Evolutionary conservation across 2,797 vertebrate genomes (phyloP), one percentile per base, ranked within the genome.

Genomic region (Diplodus puntazzo): DNA sequence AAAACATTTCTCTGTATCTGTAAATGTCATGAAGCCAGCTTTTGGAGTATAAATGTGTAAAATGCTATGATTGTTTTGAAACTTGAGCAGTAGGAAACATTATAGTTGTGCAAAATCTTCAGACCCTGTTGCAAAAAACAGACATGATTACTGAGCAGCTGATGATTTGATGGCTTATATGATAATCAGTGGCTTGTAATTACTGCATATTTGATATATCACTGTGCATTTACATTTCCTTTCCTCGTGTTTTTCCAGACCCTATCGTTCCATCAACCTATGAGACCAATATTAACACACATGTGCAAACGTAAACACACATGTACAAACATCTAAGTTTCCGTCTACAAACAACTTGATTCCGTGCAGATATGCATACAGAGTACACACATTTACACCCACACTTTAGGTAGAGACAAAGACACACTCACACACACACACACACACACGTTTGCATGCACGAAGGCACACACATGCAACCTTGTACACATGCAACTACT

Each of bases 121-220:
- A 87, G 81, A 92, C 85, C 88, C 84, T 93, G 87, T 93, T 88
- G 88, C 90, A 93, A 57, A 93, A 57, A 39, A 94, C 83, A 87
- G 89, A 91, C 53, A 70, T 72, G 88, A 83, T 92, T 91, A 92
- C 81, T 89, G 88, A 92, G 86, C 85, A 89, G 89, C 92, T 88
- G 91, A 88, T 87, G 85, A 85, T 74, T 91, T 83, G 79, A 90
- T 83, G 89, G 90, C 85, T 92, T 91, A 89, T 85, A 91, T 79
- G 83, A 88, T 85, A 86, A 88, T 85, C 88, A 82, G 83, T 92
- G 87, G 76, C 80, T 89, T 91, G 86, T 87, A 87, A 89, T 89
- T 89, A 90, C 82, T 90, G 86, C 83, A 84, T 92, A 92, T 85
- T 89, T 5, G 69, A 88, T 90, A 93, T 91, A 91, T 89, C 68